Base-by-base conservation (phyloP, 2,797 vertebrate genomes). In the Malurus splendens region DNA sequence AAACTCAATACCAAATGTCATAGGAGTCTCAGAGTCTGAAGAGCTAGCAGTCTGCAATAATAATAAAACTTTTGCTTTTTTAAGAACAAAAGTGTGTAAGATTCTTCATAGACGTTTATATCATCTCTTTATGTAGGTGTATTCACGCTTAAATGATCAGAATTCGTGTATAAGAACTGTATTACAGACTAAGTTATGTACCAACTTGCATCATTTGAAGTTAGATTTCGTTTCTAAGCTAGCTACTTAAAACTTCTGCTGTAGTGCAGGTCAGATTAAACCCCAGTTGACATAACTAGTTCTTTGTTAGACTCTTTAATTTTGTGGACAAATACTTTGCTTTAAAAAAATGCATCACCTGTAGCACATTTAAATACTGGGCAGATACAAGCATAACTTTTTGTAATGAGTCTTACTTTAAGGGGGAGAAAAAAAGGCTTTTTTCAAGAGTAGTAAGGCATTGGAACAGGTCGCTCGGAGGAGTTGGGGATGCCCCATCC, bases 61-160 rank as follows among this genome's bases (percentile, higher is more conserved):
- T 56, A 93, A 67, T 74, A 55, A 70, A 65, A 56, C 23, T n/a
- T 0, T 0, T 64, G 36, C 57, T 20, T 50, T 70, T 9, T 1
- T 44, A 73, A 54, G 24, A 87, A 24, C 0, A 7, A 25, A 86
- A 41, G 22, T 70, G 16, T 0, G 0, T 66, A 38, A 64, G 15
- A 32, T 51, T 89, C 42, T 75, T 81, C 33, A 23, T 66, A 18
- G 2, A 18, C 9, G 1, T 90, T 77, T 74, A 22, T 55, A 28
- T 19, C 1, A 2, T 47, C 28, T 82, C 28, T 25, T 61, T 78
- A 48, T 71, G 54, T 57, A 55, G 39, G 13, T 82, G 24, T 82
- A 54, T 80, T 86, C 57, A 36, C 1, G 1, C 61, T 88, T 61
- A 78, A 25, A 24, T 39, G 79, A 62, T 86, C 54, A 82, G 61